Conservation (phyloP, 2,797 vertebrate genomes). For the Parotocinclus haroldoi region DNA sequence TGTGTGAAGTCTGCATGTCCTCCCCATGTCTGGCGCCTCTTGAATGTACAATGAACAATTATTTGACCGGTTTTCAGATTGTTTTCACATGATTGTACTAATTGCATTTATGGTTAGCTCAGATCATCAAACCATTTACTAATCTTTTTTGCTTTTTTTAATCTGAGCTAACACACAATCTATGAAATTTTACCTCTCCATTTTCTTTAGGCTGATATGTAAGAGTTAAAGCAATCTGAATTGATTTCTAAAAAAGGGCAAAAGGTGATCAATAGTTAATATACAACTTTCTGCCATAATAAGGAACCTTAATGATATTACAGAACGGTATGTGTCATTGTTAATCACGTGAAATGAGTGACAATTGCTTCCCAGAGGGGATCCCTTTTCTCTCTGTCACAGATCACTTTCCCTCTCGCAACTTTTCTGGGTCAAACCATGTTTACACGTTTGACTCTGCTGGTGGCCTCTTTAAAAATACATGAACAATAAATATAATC, state of each 20-base stretch:
- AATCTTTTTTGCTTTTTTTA: no score
- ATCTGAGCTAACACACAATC: no score
- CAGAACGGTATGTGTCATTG: conserved; percentile 33
- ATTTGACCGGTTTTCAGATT: no score
- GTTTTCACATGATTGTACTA: no score
- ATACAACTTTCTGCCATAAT: conserved; percentile 37
- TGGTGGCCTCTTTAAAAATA: conserved; percentile 73
- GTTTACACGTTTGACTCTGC: conserved; percentile 71
- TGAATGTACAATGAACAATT: no score
- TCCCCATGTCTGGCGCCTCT: no score
- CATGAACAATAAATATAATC: conserved; percentile 76
- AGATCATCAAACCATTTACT: no score
- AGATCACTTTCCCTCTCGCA: conserved; percentile 34
- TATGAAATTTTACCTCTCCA: no score
- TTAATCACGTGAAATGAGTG: conserved; percentile 40
- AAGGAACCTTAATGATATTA: conserved; percentile 27
- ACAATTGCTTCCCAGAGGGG: conserved; percentile 24
- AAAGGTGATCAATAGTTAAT: conserved; percentile 43
- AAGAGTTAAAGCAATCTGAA: conserved; percentile 30
- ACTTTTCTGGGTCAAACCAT: conserved; percentile 63
- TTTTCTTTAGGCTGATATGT: no score
- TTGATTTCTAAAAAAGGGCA: conserved; percentile 37
- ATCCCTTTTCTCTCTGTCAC: conserved; percentile 43
- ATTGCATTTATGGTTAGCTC: no score
- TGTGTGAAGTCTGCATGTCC: no score